phyloP scores from a whole-genome alignment of 2,888 invertebrate species.

The Mesochorus sp. region DNA sequence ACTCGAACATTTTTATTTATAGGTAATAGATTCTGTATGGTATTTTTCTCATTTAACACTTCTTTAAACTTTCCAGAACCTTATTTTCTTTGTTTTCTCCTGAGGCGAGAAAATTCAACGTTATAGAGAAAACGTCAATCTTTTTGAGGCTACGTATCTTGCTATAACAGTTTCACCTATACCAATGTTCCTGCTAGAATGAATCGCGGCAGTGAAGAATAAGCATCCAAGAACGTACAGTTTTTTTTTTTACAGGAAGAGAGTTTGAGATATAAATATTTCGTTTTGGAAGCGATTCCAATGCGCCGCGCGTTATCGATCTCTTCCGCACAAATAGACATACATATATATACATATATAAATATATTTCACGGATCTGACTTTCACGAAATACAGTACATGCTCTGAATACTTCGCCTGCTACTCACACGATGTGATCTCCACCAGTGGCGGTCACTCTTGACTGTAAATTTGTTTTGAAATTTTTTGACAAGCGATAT shows the following conservation, averaged over 20 bases:
- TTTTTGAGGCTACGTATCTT: slow-evolving; percentile 22
- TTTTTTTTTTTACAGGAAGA: too few species aligned
- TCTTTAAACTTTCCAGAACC: not conserved
- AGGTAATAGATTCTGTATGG: not conserved
- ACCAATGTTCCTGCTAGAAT: not conserved
- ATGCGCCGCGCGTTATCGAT: slow-evolving; percentile 44
- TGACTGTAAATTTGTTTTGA: too few species aligned
- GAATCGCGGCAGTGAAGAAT: slow-evolving; percentile 30
- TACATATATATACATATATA: slow-evolving; percentile 4
- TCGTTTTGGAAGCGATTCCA: slow-evolving; percentile 31
- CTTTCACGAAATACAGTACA: too few species aligned
- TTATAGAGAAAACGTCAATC: slow-evolving; percentile 36
- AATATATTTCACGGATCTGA: slow-evolving; percentile 36
- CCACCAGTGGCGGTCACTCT: too few species aligned
- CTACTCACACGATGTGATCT: too few species aligned
- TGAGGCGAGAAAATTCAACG: slow-evolving; percentile 10
- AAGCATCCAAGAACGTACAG: slow-evolving; percentile 11
- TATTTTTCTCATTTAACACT: not conserved
- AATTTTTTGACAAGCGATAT: too few species aligned
- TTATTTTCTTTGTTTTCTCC: not conserved
- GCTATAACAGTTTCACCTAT: slow-evolving; percentile 4
- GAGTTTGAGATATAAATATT: slow-evolving; percentile 27
- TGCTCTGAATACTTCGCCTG: too few species aligned
- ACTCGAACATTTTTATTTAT: not conserved
- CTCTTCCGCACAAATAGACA: slow-evolving; percentile 2